Evolutionary conservation across 1,140 invertebrate species (phyloP).

Genomic region (Drosophila novamexicana): DNA sequence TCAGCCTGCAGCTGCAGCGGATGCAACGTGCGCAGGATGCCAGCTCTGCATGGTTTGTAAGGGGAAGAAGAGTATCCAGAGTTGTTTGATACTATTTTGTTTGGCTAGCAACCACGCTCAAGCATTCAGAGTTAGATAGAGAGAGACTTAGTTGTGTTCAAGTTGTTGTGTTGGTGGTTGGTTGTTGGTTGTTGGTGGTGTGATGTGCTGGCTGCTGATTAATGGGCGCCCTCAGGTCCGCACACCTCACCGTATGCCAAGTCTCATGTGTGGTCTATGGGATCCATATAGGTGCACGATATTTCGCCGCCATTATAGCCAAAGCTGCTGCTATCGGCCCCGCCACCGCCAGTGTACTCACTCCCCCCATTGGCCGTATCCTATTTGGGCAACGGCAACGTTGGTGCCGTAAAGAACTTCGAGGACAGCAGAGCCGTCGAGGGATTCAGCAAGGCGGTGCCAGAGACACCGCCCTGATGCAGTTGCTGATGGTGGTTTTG

Average conservation of each 20-base stretch:
- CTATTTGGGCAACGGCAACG: slow-evolving; percentile 84
- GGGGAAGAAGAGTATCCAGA: slow-evolving; percentile 69
- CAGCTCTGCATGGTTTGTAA: slow-evolving; percentile 84
- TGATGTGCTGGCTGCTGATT: slow-evolving; percentile 22
- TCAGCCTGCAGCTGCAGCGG: slow-evolving; percentile 85
- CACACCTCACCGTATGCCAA: slow-evolving; percentile 76
- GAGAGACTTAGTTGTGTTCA: slow-evolving; percentile 73
- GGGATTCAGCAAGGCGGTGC: slow-evolving; percentile 63
- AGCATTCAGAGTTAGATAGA: slow-evolving; percentile 52
- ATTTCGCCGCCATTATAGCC: slow-evolving; percentile 81
- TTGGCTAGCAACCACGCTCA: slow-evolving; percentile 70
- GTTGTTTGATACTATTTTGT: slow-evolving; percentile 45
- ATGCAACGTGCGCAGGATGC: slow-evolving; percentile 86
- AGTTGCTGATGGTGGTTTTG: slow-evolving; percentile 47
- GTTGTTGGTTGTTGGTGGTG: slow-evolving; percentile 29
- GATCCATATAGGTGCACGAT: slow-evolving; percentile 84
- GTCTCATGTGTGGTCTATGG: slow-evolving; percentile 83
- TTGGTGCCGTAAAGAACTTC: slow-evolving; percentile 83
- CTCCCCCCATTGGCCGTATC: slow-evolving; percentile 83
- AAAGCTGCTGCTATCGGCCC: slow-evolving; percentile 54
- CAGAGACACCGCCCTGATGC: slow-evolving; percentile 38
- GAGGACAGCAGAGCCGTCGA: slow-evolving; percentile 82
- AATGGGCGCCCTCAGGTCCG: slow-evolving; percentile 72
- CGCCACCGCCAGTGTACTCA: slow-evolving; percentile 60
- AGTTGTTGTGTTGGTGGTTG: slow-evolving; percentile 42